phyloP scores from a whole-genome alignment of 2,113 vertebrate species.

The Aphelocoma coerulescens region DNA sequence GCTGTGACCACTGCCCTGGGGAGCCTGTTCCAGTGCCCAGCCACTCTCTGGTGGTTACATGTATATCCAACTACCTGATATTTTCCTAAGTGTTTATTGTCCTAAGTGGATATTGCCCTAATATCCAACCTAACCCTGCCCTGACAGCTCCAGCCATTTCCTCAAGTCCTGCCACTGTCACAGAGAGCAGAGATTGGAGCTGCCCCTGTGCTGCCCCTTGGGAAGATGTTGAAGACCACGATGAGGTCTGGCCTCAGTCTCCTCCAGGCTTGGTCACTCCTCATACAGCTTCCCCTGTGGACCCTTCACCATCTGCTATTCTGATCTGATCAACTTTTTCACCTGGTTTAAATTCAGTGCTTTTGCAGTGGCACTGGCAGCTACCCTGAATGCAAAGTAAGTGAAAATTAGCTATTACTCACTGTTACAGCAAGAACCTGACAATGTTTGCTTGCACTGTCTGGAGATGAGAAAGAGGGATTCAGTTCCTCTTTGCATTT shows the following conservation, averaged over 20 bases:
- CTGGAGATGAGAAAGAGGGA: background rate
- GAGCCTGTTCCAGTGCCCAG: background rate
- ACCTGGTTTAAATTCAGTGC: background rate
- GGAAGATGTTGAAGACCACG: accelerated
- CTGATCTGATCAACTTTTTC: background rate
- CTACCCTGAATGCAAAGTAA: background rate
- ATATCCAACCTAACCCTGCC: background rate
- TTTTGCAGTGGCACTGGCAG: background rate
- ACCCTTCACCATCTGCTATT: background rate
- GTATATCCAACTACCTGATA: background rate
- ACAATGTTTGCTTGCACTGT: background rate
- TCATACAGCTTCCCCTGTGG: background rate
- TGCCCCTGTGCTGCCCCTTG: background rate
- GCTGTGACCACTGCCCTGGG: background rate
- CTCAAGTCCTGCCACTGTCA: accelerated
- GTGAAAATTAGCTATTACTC: background rate
- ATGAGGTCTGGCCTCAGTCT: background rate
- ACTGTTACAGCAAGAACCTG: background rate
- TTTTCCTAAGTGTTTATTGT: background rate
- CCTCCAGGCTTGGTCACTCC: background rate
- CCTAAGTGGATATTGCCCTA: background rate
- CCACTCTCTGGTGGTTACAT: background rate
- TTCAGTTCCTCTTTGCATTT: background rate
- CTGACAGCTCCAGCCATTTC: background rate
- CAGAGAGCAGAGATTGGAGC: background rate